phyloP scores from a whole-genome alignment of 1,140 invertebrate species.

The Choristoneura fumiferana region DNA sequence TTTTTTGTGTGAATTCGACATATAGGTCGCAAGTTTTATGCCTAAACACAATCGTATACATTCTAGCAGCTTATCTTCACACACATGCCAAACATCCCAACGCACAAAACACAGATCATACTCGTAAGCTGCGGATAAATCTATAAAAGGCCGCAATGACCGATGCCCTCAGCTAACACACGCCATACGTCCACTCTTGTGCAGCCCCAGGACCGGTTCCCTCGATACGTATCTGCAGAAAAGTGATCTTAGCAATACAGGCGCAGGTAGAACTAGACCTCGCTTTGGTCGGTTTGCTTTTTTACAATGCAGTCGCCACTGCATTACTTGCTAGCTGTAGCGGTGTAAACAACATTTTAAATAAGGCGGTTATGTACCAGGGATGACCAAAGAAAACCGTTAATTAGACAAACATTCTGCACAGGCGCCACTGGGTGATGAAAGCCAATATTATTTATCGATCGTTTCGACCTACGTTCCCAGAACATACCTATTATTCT shows the following conservation, averaged over 20 bases:
- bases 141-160: neutral
- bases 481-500: too few species aligned
- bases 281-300: conserved; percentile 9
- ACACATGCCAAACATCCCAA: too few species aligned
- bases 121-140: neutral
- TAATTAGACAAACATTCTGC: neutral
- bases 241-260: conserved; percentile 12
- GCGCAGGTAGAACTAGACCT: neutral
- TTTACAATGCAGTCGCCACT: neutral
- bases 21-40: too few species aligned
- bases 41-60: too few species aligned
- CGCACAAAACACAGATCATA: neutral
- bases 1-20: too few species aligned
- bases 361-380: neutral
- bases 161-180: neutral
- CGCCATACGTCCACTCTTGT: neutral
- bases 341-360: conserved; percentile 13
- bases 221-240: conserved; percentile 14
- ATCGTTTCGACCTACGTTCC: too few species aligned
- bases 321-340: conserved; percentile 8
- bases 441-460: too few species aligned
- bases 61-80: too few species aligned
- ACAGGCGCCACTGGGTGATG: too few species aligned
- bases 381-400: neutral
- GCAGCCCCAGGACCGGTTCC: neutral